A percentile compares a stretch with the other conserved stretches of the same genome.
Evolutionary conservation across 2,888 invertebrate genomes (phyloP).

Genomic region (Eumerus sabulonum): DNA sequence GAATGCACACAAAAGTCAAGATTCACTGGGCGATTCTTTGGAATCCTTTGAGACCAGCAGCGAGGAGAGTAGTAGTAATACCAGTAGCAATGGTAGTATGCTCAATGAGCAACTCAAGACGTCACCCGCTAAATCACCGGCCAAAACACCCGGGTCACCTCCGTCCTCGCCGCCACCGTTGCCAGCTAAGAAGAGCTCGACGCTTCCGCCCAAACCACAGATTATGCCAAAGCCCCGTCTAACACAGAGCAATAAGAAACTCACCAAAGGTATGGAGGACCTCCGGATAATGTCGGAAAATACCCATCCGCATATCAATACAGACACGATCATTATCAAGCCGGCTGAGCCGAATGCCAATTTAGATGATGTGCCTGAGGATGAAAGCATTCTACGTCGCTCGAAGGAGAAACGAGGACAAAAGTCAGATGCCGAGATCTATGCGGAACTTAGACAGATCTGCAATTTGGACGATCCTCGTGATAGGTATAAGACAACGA

Average conservation of each 20-base stretch:
- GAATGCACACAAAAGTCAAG: constrained; percentile 85
- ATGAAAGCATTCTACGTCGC: constrained; percentile 77
- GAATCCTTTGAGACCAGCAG: constrained; percentile 80
- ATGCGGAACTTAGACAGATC: constrained; percentile 87
- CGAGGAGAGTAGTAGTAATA: constrained; percentile 74
- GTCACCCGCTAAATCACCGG: constrained; percentile 46
- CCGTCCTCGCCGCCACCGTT: constrained; percentile 76
- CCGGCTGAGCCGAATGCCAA: constrained; percentile 76
- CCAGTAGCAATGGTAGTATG: constrained; percentile 71
- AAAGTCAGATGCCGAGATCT: constrained; percentile 81
- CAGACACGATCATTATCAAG: constrained; percentile 77
- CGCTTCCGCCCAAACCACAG: constrained; percentile 79
- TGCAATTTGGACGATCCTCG: constrained; percentile 91
- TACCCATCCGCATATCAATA: constrained; percentile 72
- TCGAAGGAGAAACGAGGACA: constrained; percentile 77
- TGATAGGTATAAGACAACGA: constrained; percentile 87
- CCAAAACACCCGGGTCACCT: constrained; percentile 28
- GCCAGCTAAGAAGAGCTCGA: constrained; percentile 78
- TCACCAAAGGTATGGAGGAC: constrained; percentile 78
- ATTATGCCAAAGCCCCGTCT: constrained; percentile 81
- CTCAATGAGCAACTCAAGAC: constrained; percentile 56
- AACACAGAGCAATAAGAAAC: constrained; percentile 74
- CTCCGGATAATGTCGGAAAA: constrained; percentile 73
- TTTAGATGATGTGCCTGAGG: constrained; percentile 76
- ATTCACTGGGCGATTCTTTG: constrained; percentile 80